Evolutionary conservation across 2,797 vertebrate species (phyloP).

Genomic region (Sebastes variabilis): DNA sequence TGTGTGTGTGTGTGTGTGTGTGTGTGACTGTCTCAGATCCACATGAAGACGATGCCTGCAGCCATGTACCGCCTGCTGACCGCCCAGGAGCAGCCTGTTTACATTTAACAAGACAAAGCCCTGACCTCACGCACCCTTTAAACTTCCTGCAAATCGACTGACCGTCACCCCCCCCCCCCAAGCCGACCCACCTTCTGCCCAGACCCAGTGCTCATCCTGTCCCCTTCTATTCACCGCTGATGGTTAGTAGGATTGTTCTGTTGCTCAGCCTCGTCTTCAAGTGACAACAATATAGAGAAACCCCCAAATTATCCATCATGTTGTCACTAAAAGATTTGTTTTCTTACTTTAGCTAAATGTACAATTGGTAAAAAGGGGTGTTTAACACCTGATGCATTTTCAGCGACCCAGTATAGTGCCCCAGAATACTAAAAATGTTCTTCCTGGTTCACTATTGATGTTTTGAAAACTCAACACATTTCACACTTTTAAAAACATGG

Average conservation of each 20-base stretch:
- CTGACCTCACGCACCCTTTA: slow-evolving; percentile 38
- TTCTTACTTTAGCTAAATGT: background rate
- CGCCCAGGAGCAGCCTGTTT: slow-evolving; percentile 90
- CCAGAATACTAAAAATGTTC: background rate
- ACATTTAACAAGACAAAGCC: slow-evolving; percentile 75
- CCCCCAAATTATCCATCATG: background rate
- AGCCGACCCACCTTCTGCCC: background rate
- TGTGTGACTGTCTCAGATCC: slow-evolving; percentile 84
- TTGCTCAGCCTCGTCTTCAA: background rate
- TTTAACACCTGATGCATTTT: background rate
- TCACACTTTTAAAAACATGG: background rate
- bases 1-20: background rate
- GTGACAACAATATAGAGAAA: background rate
- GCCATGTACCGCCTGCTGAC: slow-evolving; percentile 99
- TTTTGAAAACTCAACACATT: background rate
- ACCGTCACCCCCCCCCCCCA: background rate
- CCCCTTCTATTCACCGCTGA: background rate
- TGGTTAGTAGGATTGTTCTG: background rate
- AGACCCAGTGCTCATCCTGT: background rate
- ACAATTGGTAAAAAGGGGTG: background rate
- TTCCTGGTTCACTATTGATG: background rate
- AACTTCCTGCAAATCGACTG: background rate
- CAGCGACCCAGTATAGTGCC: background rate
- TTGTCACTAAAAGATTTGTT: background rate
- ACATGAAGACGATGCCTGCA: slow-evolving; percentile 99